A percentile compares a stretch with the other conserved stretches of the same genome.
These are phyloP conservation scores for Leptopterna dolabrata DNA, from an alignment of 2,888 invertebrate genomes.

Conservation along the genomic window DNA sequence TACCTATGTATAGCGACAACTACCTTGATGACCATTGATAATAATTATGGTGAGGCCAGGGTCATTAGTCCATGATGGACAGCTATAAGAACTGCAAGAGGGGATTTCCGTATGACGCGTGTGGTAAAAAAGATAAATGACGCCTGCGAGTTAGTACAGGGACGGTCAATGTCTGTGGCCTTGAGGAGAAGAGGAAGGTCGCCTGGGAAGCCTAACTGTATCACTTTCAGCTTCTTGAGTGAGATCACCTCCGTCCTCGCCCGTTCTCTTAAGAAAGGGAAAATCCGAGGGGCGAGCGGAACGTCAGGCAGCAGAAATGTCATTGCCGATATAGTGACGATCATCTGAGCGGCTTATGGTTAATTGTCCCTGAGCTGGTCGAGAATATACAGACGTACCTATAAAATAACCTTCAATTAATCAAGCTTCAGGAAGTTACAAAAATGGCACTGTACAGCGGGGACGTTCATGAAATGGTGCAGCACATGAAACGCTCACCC, in stretches of 20 bases:
- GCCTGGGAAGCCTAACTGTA: not conserved
- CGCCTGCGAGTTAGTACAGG: not conserved
- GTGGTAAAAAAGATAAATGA: not conserved
- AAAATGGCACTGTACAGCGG: no score
- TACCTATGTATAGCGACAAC: no score
- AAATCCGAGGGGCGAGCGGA: not conserved
- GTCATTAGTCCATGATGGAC: not conserved
- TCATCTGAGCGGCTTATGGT: no score
- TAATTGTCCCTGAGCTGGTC: no score
- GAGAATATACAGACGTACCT: no score
- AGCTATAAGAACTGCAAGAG: not conserved
- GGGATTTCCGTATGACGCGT: not conserved
- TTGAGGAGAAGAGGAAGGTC: not conserved
- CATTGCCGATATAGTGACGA: no score
- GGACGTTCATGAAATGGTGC: no score
- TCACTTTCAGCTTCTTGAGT: not conserved
- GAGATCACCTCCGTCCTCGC: not conserved
- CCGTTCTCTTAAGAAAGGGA: not conserved
- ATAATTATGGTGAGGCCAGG: not conserved
- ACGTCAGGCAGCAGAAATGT: no score
- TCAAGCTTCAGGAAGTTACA: no score
- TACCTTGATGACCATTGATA: not conserved
- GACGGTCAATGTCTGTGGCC: constrained; percentile 7
- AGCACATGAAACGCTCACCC: no score
- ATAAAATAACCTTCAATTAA: no score